A percentile compares a stretch with the other conserved stretches of the same genome.
Conservation (phyloP, 2,113 vertebrate species). For the Mellivora capensis region DNA sequence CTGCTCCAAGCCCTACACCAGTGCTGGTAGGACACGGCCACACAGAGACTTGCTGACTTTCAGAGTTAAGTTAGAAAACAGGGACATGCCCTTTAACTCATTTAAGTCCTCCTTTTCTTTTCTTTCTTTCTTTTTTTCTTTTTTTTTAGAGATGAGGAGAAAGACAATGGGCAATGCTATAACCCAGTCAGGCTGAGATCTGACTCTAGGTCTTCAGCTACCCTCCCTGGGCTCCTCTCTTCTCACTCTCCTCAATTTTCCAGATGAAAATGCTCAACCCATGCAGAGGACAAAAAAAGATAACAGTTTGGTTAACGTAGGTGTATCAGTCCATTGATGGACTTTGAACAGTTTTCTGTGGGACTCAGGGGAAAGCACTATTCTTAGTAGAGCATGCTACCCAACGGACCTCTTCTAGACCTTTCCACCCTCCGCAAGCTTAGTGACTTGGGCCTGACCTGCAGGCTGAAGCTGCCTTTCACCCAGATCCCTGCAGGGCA, state of each 20-base stretch:
- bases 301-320: neutral
- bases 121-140: neutral
- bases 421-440: neutral
- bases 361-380: neutral
- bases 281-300: too few relatives aligned
- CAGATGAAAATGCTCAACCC: neutral
- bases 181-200: neutral
- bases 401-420: neutral
- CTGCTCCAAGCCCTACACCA: too few relatives aligned
- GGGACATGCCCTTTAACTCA: too few relatives aligned
- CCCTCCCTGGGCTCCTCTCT: neutral
- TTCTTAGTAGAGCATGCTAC: neutral
- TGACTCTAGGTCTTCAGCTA: too few relatives aligned
- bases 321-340: neutral
- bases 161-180: neutral
- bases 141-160: neutral
- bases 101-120: neutral
- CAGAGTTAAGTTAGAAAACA: neutral
- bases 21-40: neutral
- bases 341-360: neutral
- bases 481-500: too few relatives aligned
- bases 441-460: neutral
- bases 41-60: neutral
- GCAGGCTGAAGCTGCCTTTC: too few relatives aligned
- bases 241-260: neutral